phyloP scores from a whole-genome alignment of 2,888 invertebrate species.

The Lampropteryx suffumata region DNA sequence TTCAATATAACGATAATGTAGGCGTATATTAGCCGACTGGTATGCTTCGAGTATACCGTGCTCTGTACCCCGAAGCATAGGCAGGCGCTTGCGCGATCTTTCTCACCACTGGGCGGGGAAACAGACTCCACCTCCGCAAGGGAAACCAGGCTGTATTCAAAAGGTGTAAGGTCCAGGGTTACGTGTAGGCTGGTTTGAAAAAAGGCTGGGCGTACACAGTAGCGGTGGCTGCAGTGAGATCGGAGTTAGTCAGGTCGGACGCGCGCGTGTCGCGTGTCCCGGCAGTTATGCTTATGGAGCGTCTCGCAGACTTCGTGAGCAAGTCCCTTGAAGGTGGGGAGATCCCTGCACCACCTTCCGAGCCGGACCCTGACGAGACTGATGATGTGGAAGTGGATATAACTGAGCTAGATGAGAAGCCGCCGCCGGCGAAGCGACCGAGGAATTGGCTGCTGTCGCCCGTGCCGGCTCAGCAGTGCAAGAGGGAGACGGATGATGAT shows the following conservation, averaged over 20 bases:
- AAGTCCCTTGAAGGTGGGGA: slow-evolving; percentile 90
- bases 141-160: slow-evolving; percentile 31
- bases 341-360: slow-evolving; percentile 73
- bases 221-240: slow-evolving; percentile 62
- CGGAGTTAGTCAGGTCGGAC: slow-evolving; percentile 69
- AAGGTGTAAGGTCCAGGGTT: neutral
- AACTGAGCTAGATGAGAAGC: slow-evolving; percentile 72
- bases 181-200: neutral
- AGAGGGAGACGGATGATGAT: slow-evolving; percentile 69
- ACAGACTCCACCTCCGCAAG: slow-evolving; percentile 53
- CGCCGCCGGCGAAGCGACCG: slow-evolving; percentile 66
- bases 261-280: slow-evolving; percentile 55
- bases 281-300: slow-evolving; percentile 89
- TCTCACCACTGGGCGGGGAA: slow-evolving; percentile 57
- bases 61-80: slow-evolving; percentile 38
- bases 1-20: slow-evolving; percentile 78
- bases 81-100: slow-evolving; percentile 69
- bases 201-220: slow-evolving; percentile 55
- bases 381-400: slow-evolving; percentile 77
- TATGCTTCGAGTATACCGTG: slow-evolving; percentile 41
- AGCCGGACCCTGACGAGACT: slow-evolving; percentile 68
- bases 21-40: slow-evolving; percentile 72
- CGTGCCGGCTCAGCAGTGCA: slow-evolving; percentile 61
- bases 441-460: slow-evolving; percentile 78
- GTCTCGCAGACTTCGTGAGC: slow-evolving; percentile 95